Percentiles rank a stretch among this genome's conserved stretches.
phyloP scores from a whole-genome alignment of 2,797 vertebrate species.

The Thunnus albacares region DNA sequence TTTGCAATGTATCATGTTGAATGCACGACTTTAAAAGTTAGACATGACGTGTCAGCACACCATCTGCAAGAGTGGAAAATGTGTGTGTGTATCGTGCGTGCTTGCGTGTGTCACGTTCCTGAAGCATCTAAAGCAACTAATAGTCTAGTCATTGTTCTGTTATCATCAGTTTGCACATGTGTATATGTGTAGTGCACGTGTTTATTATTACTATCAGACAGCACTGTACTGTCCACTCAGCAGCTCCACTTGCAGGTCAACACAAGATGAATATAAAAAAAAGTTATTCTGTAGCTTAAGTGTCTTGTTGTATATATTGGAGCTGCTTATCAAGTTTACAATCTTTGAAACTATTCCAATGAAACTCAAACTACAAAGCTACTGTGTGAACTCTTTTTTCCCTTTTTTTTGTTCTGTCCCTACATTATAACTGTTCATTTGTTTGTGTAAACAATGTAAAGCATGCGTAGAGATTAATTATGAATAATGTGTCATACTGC shows the following conservation, averaged over 20 bases:
- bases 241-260: not conserved
- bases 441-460: not conserved
- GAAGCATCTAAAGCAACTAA: not conserved
- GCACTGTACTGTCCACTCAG: not conserved
- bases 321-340: not conserved
- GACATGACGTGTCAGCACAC: not conserved
- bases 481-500: not conserved
- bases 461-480: no score
- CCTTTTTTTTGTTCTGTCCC: no score
- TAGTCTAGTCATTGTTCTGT: not conserved
- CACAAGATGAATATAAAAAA: not conserved
- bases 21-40: conserved; percentile 5
- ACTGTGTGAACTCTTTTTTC: not conserved
- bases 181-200: not conserved
- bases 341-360: not conserved
- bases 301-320: no score
- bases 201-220: conserved; percentile 7
- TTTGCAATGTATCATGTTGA: not conserved
- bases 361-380: not conserved
- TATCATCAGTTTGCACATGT: not conserved
- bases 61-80: conserved; percentile 14
- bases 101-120: not conserved
- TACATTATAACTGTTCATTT: not conserved
- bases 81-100: not conserved
- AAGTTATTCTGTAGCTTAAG: not conserved